phyloP scores from a whole-genome alignment of 1,140 invertebrate genomes.

The Bicyclus anynana region DNA sequence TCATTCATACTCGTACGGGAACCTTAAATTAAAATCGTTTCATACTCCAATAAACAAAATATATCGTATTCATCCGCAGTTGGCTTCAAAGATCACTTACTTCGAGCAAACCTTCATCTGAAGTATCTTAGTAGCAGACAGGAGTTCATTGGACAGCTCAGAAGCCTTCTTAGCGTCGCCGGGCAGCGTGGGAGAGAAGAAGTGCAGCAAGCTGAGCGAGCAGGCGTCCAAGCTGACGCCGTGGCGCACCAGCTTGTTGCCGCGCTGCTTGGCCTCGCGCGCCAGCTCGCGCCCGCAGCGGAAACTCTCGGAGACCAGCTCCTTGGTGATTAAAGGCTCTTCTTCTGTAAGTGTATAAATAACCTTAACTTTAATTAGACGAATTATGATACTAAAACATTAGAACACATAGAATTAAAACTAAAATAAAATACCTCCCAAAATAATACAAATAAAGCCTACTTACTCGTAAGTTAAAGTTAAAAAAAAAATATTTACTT shows the following conservation, averaged over 20 bases:
- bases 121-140: constrained; percentile 57
- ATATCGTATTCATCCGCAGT: too few relatives aligned
- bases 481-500: too few relatives aligned
- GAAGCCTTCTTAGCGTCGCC: constrained; percentile 48
- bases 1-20: too few relatives aligned
- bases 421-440: too few relatives aligned
- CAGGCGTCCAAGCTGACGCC: constrained; percentile 48
- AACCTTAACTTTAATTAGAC: too few relatives aligned
- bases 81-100: constrained; percentile 25
- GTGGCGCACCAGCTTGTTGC: constrained; percentile 47
- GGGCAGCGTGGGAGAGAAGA: constrained; percentile 48
- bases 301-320: constrained; percentile 51
- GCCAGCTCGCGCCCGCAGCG: constrained; percentile 53
- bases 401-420: too few relatives aligned
- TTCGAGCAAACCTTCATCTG: constrained; percentile 56
- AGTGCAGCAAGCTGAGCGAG: constrained; percentile 48
- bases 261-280: constrained; percentile 38
- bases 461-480: too few relatives aligned
- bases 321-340: constrained; percentile 38
- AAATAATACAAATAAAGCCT: too few relatives aligned
- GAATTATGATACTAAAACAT: too few relatives aligned
- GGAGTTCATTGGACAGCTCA: constrained; percentile 51
- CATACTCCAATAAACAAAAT: too few relatives aligned
- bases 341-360: constrained; percentile 41
- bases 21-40: too few relatives aligned